Evolutionary conservation across 2,113 vertebrate species (phyloP).

Genomic region (Pycnonotus jocosus): DNA sequence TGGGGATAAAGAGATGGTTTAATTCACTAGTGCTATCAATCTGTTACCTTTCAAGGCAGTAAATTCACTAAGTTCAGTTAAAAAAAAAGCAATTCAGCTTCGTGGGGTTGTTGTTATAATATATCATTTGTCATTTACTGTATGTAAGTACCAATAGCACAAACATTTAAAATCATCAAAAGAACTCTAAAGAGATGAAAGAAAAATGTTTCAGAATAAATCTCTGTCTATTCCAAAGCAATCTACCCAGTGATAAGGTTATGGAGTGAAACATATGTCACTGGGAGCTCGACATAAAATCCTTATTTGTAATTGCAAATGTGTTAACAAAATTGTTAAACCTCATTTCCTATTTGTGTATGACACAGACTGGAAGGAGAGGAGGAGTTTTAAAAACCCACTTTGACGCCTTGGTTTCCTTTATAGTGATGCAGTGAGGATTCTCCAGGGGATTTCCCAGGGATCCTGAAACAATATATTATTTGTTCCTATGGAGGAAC

Average conservation of each 20-base stretch:
- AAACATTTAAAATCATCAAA: constrained; percentile 66
- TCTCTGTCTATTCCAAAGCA: constrained; percentile 37
- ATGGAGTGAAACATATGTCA: neutral
- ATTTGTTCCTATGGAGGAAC: neutral
- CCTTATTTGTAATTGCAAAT: constrained; percentile 11
- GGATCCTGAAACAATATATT: neutral
- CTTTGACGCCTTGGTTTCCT: neutral
- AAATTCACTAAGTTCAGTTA: constrained; percentile 58
- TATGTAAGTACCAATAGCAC: constrained; percentile 64
- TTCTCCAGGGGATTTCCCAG: neutral
- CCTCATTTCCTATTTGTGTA: constrained; percentile 24
- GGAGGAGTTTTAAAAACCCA: neutral
- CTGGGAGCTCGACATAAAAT: constrained; percentile 8
- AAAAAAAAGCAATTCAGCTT: constrained; percentile 62
- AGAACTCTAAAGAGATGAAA: constrained; percentile 57
- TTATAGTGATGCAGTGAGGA: neutral
- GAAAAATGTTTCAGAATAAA: constrained; percentile 58
- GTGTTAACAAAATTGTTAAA: neutral
- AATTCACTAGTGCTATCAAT: constrained; percentile 57
- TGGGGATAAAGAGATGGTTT: constrained; percentile 61
- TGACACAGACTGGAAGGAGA: neutral
- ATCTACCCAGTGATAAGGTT: constrained; percentile 29
- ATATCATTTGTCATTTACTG: constrained; percentile 66
- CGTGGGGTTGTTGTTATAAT: constrained; percentile 49
- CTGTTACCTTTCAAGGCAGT: constrained; percentile 65